Percentiles rank a stretch among this genome's conserved stretches.
These are phyloP conservation scores for Corapipo altera DNA, from an alignment of 2,113 vertebrate species.

Conservation along the genomic window DNA sequence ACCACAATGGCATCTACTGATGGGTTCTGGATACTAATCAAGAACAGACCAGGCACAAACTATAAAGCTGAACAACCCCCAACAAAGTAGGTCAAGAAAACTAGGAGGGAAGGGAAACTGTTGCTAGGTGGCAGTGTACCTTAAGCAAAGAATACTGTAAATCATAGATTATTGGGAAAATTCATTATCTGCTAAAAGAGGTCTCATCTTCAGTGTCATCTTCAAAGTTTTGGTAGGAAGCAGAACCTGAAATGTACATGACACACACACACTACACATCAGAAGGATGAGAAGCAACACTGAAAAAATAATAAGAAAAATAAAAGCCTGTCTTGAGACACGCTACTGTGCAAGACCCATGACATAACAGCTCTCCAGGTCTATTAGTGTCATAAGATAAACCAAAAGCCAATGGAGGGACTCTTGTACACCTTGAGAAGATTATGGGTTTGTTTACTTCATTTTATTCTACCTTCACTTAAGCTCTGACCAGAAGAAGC, in stretches of 20 bases:
- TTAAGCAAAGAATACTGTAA: slow-evolving; percentile 60
- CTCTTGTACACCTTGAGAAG: neutral
- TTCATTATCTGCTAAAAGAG: neutral
- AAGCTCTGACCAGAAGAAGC: neutral
- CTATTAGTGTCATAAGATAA: neutral
- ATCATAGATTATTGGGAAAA: neutral
- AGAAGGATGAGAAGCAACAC: neutral
- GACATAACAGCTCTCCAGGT: neutral
- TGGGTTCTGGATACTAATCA: neutral
- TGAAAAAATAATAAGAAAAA: neutral
- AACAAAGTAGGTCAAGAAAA: slow-evolving; percentile 50
- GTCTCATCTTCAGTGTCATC: neutral
- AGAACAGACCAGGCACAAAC: slow-evolving; percentile 30
- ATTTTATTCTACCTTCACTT: neutral
- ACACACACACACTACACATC: neutral
- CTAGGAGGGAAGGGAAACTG: slow-evolving; percentile 41
- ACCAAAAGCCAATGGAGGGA: neutral
- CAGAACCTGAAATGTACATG: neutral
- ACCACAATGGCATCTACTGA: neutral
- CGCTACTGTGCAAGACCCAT: rapidly evolving
- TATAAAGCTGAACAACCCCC: neutral
- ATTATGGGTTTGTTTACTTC: neutral
- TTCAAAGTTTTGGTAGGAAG: neutral
- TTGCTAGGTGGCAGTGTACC: slow-evolving; percentile 72
- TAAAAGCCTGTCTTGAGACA: neutral